Base-by-base conservation (phyloP, 2,113 vertebrate genomes). In the Tupaia chinensis region DNA sequence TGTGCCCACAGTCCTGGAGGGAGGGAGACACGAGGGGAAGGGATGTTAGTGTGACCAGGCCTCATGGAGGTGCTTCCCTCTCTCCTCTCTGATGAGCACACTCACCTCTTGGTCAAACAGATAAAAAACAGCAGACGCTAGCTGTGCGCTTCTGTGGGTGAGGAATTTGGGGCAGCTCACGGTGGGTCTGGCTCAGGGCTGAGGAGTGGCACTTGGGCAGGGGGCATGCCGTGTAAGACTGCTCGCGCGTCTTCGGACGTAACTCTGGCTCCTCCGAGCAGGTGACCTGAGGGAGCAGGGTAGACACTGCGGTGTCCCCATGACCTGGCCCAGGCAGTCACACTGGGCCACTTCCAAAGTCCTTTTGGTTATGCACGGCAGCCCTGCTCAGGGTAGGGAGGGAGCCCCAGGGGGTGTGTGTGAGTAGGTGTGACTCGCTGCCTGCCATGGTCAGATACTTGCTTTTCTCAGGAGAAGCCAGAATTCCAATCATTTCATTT, bases 301-400 rank as follows among this genome's bases (percentile, higher is more conserved):
- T 12, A 1, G 53, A 10, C 2, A n/a, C n/a, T 19, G 85, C 3
- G 0, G 25, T 27, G 9, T 34, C 77, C 11, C 7, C 12, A n/a
- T 7, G 73, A 78, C 27, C 20, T 12, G 8, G 54, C 56, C 72
- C 63, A 34, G 11, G 44, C 13, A 32, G 56, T 27, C 27, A 8
- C 5, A 1, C 29, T 7, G 0, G 12, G 63, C 22, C 13, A 3
- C 54, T 76, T 29, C 25, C 3, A 9, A 4, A 17, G 14, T 25
- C 14, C 56, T 12, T 6, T 20, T 29, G 61, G 89, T 60, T 54
- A 27, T 3, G 0, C 58, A 7, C 76, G 9, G 9, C 9, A 20
- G 63, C 23, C 53, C 76, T n/a, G 12, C 44, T 34, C 69, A 1
- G n/a, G 9, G 13, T 29, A 34, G 80, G n/a, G 29, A 70, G 25